A percentile compares a stretch with the other conserved stretches of the same genome.
Evolutionary conservation across 2,888 invertebrate genomes (phyloP).

Genomic region (Monopis laevigella): DNA sequence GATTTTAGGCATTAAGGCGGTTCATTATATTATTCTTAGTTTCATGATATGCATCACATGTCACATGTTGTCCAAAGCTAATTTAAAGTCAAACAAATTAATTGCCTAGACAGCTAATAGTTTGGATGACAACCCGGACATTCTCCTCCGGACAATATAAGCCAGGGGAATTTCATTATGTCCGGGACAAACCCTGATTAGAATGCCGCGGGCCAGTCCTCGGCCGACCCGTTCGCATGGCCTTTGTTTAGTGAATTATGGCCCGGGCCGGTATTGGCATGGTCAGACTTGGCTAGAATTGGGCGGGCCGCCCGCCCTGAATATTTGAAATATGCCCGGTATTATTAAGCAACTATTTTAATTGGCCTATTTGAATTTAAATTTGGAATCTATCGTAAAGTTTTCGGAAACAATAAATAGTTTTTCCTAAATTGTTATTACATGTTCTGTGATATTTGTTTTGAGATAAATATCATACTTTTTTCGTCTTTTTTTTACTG

Average conservation of each 20-base stretch:
- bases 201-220: conserved; percentile 1
- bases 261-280: not conserved
- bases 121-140: not conserved
- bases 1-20: not conserved
- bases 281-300: not conserved
- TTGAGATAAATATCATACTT: too few relatives aligned
- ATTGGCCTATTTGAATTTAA: not conserved
- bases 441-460: too few relatives aligned
- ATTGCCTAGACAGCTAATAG: not conserved
- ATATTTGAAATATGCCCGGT: not conserved
- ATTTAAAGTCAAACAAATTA: not conserved
- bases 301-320: not conserved
- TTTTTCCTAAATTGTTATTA: too few relatives aligned
- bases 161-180: not conserved
- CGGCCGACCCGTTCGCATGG: too few relatives aligned
- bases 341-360: not conserved
- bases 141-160: not conserved
- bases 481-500: too few relatives aligned
- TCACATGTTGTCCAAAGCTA: too few relatives aligned
- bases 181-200: not conserved
- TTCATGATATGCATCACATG: not conserved
- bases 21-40: not conserved
- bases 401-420: not conserved
- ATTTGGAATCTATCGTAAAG: not conserved
- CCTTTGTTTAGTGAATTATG: not conserved